Base-by-base conservation (phyloP, 2,113 vertebrate species). In the Arizona elegans region DNA sequence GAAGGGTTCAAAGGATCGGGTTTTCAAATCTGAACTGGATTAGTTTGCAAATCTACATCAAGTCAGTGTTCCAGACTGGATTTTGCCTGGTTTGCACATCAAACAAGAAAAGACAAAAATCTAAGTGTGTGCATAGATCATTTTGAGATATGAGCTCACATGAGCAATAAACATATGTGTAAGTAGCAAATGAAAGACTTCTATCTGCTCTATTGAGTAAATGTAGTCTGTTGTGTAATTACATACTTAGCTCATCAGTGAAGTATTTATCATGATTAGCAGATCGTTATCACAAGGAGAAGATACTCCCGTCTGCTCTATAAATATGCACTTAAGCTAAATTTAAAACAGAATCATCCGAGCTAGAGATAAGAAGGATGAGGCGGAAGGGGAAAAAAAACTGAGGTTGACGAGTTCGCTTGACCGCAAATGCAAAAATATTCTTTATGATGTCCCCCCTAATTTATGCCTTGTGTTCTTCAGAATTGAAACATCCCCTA, bases 181-280 rank as follows among this genome's bases (percentile, higher is more conserved):
- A 81, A 38, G 15, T 54, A 33, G n/a, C 91, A 53, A 89, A 86
- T 90, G 53, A 65, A 89, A 92, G 47, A 59, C 65, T 15, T 50
- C 86, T 91, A n/a, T 23, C 58, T 75, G 86, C 24, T 86, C 7
- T 33, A 9, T 87, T 33, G 47, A 86, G 23, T 87, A 75, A 89
- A 38, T 50, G 50, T 10, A 56, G 56, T 26, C 55, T 65, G 24
- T 24, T 54, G 70, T 59, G 50, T 87, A 94, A 92, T 92, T 92
- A 62, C 33, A 56, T 43, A 65, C 75, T 65, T 88, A 92, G 87
- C 13, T 89, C 55, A 91, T 91, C n/a, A 81, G 33, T 56, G 1
- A 29, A 87, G 17, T 54, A 89, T 92, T 89, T 94, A 90, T 65
- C 93, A 90, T 92, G 90, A 92, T 91, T 92, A 94, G 55, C 29